These are phyloP conservation scores for Xiphias gladius DNA, from an alignment of 2,113 vertebrate species.

Conservation along the genomic window DNA sequence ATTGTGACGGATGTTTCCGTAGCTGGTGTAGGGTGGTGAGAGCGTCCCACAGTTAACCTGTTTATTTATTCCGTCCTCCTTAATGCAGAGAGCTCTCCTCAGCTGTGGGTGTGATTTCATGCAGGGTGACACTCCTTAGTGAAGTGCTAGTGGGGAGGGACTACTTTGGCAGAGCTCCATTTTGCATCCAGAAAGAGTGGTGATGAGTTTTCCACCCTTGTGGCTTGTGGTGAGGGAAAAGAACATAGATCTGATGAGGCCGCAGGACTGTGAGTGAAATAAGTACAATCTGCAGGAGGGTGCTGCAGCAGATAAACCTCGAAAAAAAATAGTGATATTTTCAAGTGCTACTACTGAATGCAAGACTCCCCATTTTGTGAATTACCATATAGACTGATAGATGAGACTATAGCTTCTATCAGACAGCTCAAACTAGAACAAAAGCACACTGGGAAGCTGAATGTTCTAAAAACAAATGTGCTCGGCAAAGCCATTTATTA, in stretches of 20 bases:
- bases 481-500: slow-evolving; percentile 10
- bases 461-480: slow-evolving; percentile 19
- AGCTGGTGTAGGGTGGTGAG: neutral
- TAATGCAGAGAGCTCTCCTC: slow-evolving; percentile 9
- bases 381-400: neutral
- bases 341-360: neutral
- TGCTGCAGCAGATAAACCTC: slow-evolving; percentile 11
- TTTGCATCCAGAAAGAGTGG: slow-evolving; percentile 6
- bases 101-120: slow-evolving; percentile 16
- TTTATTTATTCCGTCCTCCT: slow-evolving; percentile 36
- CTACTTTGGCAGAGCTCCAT: slow-evolving; percentile 32
- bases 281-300: slow-evolving; percentile 11
- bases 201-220: slow-evolving; percentile 25
- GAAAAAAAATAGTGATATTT: slow-evolving; percentile 13
- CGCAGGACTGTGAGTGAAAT: slow-evolving; percentile 24
- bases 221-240: slow-evolving; percentile 23
- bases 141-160: slow-evolving; percentile 26
- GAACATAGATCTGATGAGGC: slow-evolving; percentile 45
- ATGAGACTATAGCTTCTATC: slow-evolving; percentile 8
- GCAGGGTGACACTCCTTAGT: slow-evolving; percentile 29
- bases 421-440: slow-evolving; percentile 39
- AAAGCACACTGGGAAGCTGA: neutral
- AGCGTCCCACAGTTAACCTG: neutral
- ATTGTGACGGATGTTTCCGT: neutral
- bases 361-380: slow-evolving; percentile 6